Evolutionary conservation across 1,140 invertebrate genomes (phyloP).

Genomic region (Prorops nasuta): DNA sequence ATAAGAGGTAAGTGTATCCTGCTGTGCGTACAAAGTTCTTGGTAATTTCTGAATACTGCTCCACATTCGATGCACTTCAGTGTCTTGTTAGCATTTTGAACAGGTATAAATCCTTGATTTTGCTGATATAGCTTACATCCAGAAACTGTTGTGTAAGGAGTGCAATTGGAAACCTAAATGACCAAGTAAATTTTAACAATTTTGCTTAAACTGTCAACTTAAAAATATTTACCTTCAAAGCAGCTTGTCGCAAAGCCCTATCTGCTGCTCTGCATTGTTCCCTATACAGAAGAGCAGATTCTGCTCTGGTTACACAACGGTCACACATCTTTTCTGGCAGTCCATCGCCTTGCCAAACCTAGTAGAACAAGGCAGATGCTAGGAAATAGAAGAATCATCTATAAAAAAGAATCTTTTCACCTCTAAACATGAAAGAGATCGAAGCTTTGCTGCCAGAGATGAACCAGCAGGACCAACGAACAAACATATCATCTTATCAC

Average conservation of each 20-base stretch:
- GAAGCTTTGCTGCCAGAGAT: conserved; percentile 50
- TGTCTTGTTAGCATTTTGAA: conserved; percentile 37
- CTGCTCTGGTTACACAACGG: conserved; percentile 50
- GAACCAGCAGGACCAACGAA: conserved; percentile 51
- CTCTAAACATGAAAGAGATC: conserved; percentile 51
- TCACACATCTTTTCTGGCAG: conserved; percentile 54
- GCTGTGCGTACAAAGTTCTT: conserved; percentile 44
- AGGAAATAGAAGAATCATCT: not conserved
- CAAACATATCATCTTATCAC: conserved; percentile 54
- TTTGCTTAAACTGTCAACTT: not conserved
- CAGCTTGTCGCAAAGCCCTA: conserved; percentile 49
- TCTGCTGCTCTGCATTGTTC: conserved; percentile 54
- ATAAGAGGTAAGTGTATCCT: conserved; percentile 38
- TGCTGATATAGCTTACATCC: conserved; percentile 45
- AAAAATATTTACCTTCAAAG: conserved; percentile 37
- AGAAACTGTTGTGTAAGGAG: conserved; percentile 33
- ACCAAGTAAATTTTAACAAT: not conserved
- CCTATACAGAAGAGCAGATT: conserved; percentile 51
- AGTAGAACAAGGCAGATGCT: not conserved
- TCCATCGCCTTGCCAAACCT: conserved; percentile 54
- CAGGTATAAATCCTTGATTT: conserved; percentile 35
- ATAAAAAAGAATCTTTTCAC: conserved; percentile 22
- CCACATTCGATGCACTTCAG: conserved; percentile 45
- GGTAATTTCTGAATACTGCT: conserved; percentile 39
- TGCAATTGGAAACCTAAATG: conserved; percentile 40